Evolutionary conservation across 2,113 vertebrate genomes (phyloP), one percentile per base, ranked within the genome.

Genomic region (Scartelaos histophorus): DNA sequence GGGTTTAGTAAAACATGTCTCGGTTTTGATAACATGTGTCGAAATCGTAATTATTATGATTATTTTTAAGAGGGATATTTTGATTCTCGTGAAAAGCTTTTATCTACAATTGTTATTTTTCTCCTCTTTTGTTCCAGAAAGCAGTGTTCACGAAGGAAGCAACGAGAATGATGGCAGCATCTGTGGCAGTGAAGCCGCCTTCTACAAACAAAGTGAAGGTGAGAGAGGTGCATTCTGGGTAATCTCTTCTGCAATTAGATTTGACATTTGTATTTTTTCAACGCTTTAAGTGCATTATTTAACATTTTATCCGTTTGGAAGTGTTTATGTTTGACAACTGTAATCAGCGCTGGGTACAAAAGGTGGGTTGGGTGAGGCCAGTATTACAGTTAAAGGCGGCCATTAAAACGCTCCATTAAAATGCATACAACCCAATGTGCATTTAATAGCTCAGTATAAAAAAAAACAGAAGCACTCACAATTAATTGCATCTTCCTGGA

Each of bases 181-280:
- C 74, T 97, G 95, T 70, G 96, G 96, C 87, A 98, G 96, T 35
- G 97, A 98, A 83, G 97, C 97, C 5, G 93, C 95, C 1, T 96
- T 97, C 86, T 97, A 97, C 87, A 94, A 87, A 82, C 96, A 99
- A 85, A 95, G 94, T 43, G 96, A 98, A 96, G 97, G 97, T 98
- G 92, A 87, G 84, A 15, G 83, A 6, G 35, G 70, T 3, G 65
- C 0, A 15, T 62, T 57, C 75, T 46, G 73, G 60, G 21, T 38
- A 5, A 71, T 79, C 81, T 60, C 69, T 75, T 38, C 25, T 29
- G n/a, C 60, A 47, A 35, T 66, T 78, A 69, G 16, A 69, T 70
- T 10, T 22, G 2, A 54, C 79, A 58, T 34, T 60, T 69, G 58
- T 16, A 66, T 2, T 49, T 66, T n/a, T 34, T 0, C 62, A 11